Evolutionary conservation across 1,140 invertebrate species (phyloP), one percentile per base, ranked within the genome.

Genomic region (Centruroides vittatus): DNA sequence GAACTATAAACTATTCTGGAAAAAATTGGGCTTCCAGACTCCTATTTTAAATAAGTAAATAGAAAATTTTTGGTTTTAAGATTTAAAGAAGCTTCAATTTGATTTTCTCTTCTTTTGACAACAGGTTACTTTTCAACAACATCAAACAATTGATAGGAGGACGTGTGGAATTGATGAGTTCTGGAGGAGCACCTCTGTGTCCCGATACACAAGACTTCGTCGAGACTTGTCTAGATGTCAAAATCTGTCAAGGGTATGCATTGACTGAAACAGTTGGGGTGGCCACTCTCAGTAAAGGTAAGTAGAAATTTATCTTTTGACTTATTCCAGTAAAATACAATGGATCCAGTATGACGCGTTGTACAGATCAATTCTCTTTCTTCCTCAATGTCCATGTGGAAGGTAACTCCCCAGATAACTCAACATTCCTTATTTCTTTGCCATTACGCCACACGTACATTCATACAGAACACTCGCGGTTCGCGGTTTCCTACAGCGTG

Each of bases 191-290:
- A 47, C 94, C 94, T 34, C 78, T 99, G 0, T 89, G 89, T n/a
- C 82, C 90, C 3, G 92, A 97, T 70, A 98, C 94, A 8, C 94
- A 99, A 70, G 82, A 86, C 68, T 94, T 97, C 73, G 89, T 97
- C 66, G 87, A 93, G 72, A 84, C 89, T 60, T 95, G 92, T 72
- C 80, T 99, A 35, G 96, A 91, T 72, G 85, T 88, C 52, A 85
- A 86, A 53, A 82, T 98, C 35, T 82, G 89, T 55, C 92, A 95
- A 73, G 96, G 95, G 54, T 99, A 66, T 54, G 64, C 59, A n/a
- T 36, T 61, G 6, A 67, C 64, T 8, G 61, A 66, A 61, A 63
- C 62, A 7, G 47, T 41, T 35, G 47, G 35, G 9, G 9, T 13
- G 10, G 36, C 59, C 65, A 71, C 51, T 63, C 74, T 71, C 35